phyloP scores from a whole-genome alignment of 2,113 vertebrate genomes.

The Amphiprion percula region DNA sequence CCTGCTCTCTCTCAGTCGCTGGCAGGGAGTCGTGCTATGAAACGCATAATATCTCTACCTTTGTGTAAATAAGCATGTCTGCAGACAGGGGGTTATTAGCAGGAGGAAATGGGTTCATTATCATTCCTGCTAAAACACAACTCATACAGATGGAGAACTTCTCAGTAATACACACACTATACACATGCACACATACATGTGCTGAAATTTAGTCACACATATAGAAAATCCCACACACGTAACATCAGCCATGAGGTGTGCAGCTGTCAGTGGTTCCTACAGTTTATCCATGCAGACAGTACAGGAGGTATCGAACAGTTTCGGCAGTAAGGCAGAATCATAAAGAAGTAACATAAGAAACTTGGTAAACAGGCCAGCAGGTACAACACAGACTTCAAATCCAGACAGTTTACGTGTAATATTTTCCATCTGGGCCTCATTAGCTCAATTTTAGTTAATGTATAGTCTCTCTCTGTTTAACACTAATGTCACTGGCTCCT shows the following conservation, averaged over 20 bases:
- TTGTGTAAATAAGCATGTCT: constrained; percentile 63
- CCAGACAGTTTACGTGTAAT: constrained; percentile 8
- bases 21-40: constrained; percentile 11
- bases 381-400: constrained; percentile 37
- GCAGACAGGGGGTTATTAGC: constrained; percentile 50
- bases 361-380: constrained; percentile 22
- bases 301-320: background rate
- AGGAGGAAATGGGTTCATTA: constrained; percentile 65
- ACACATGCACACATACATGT: background rate
- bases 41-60: constrained; percentile 57
- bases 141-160: constrained; percentile 9
- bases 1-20: constrained; percentile 4
- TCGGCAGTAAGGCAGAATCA: background rate
- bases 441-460: constrained; percentile 36
- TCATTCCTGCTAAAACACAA: constrained; percentile 43
- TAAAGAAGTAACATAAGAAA: constrained; percentile 9
- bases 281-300: background rate
- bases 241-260: background rate
- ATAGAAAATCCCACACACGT: constrained; percentile 10
- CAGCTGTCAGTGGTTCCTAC: background rate
- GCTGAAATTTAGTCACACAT: constrained; percentile 1
- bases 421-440: constrained; percentile 51
- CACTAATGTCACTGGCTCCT: constrained; percentile 28
- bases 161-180: constrained; percentile 41
- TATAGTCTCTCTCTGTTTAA: constrained; percentile 40